Conservation (phyloP, 2,888 invertebrate species). For the Cosmia pyralina region DNA sequence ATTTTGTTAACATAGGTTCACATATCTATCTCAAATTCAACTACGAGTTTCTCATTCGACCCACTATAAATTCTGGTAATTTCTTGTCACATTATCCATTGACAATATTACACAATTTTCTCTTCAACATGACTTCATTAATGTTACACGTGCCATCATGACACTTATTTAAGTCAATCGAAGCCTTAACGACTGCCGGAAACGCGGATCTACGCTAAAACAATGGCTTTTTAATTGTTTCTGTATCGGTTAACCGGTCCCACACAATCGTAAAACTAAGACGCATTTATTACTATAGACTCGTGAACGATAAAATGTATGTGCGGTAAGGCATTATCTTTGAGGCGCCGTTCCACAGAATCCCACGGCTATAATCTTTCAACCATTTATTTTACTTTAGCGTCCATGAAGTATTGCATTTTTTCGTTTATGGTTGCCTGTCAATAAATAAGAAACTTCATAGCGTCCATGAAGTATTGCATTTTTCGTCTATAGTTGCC, state of each 20-base stretch:
- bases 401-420: too few relatives aligned
- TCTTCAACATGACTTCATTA: conserved; percentile 17
- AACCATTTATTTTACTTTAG: too few relatives aligned
- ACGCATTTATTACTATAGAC: conserved; percentile 18
- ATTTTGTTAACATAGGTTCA: too few relatives aligned
- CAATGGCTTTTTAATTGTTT: too few relatives aligned
- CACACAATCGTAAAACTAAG: conserved; percentile 47
- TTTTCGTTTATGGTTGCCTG: too few relatives aligned
- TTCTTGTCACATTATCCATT: background rate
- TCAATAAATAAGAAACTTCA: too few relatives aligned
- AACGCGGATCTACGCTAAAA: too few relatives aligned
- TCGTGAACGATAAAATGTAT: conserved; percentile 41
- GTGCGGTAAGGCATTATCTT: background rate
- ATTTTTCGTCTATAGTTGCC: too few relatives aligned
- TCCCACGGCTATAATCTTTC: background rate
- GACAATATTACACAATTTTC: conserved; percentile 5
- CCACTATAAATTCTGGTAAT: background rate
- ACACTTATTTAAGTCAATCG: conserved; percentile 22
- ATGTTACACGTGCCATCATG: conserved; percentile 14
- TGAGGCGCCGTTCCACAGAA: background rate
- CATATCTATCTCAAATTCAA: background rate
- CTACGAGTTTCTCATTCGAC: too few relatives aligned
- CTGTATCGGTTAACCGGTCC: conserved; percentile 7
- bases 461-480: too few relatives aligned
- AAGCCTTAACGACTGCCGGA: background rate